phyloP scores from a whole-genome alignment of 2,113 vertebrate genomes.

The Tragelaphus strepsiceros region DNA sequence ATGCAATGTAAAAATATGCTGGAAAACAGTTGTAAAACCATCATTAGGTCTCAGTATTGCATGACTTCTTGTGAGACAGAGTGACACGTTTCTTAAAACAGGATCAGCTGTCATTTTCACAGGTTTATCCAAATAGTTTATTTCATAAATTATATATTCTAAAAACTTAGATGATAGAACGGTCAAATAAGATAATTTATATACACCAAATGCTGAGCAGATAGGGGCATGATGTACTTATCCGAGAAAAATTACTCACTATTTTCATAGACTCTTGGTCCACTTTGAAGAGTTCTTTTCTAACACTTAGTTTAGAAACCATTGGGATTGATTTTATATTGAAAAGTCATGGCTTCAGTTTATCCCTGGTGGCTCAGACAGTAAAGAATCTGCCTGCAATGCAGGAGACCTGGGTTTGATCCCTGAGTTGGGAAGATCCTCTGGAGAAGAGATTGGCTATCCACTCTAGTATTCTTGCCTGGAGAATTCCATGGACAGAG shows the following conservation, averaged over 20 bases:
- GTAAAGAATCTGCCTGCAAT: background rate
- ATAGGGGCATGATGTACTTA: slow-evolving; percentile 14
- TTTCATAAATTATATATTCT: slow-evolving; percentile 30
- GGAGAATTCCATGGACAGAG: background rate
- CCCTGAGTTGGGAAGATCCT: background rate
- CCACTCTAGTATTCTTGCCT: background rate
- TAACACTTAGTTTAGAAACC: background rate
- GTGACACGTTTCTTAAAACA: slow-evolving; percentile 50
- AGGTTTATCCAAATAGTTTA: slow-evolving; percentile 60
- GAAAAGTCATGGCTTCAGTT: background rate
- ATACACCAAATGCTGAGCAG: slow-evolving; percentile 38
- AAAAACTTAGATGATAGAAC: slow-evolving; percentile 56
- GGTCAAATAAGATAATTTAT: slow-evolving; percentile 72
- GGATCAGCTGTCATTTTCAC: slow-evolving; percentile 59
- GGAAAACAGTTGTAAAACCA: slow-evolving; percentile 70
- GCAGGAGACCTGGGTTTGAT: background rate
- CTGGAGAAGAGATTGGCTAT: background rate
- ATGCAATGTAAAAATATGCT: slow-evolving; percentile 82
- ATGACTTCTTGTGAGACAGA: slow-evolving; percentile 56
- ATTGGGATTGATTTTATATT: background rate
- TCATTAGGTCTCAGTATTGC: slow-evolving; percentile 53
- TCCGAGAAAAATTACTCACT: slow-evolving; percentile 38
- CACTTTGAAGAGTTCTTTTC: slow-evolving; percentile 33
- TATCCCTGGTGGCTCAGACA: background rate
- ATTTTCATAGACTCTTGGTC: slow-evolving; percentile 17